Evolutionary conservation across 2,888 invertebrate species (phyloP).

Genomic region (Gibbula magus): DNA sequence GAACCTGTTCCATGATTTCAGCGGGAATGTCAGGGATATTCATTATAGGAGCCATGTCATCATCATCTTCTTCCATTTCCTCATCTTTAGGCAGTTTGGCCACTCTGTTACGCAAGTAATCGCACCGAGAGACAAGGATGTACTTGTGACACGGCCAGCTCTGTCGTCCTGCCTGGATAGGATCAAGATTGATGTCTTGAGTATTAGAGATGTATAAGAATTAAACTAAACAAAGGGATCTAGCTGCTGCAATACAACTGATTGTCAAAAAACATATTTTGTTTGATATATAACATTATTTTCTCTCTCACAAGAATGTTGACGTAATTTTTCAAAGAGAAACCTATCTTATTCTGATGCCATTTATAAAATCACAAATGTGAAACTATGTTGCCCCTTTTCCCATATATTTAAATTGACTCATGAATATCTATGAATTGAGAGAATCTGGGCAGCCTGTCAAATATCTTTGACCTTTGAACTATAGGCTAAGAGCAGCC

Average conservation of each 20-base stretch:
- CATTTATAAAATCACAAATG: too few species aligned
- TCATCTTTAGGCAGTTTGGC: not conserved
- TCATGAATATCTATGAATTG: too few species aligned
- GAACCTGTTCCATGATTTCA: slow-evolving; percentile 83
- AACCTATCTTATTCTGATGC: not conserved
- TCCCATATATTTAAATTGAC: too few species aligned
- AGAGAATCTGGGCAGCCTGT: too few species aligned
- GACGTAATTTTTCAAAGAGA: not conserved
- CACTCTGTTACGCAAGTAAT: slow-evolving; percentile 77
- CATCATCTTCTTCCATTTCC: not conserved
- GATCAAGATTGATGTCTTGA: not conserved
- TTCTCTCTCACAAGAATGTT: not conserved
- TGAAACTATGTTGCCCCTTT: too few species aligned
- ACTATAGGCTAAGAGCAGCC: too few species aligned
- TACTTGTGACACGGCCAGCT: slow-evolving; percentile 84
- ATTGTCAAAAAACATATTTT: too few species aligned
- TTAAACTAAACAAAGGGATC: too few species aligned
- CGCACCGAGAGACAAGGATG: slow-evolving; percentile 82
- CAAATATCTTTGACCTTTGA: too few species aligned
- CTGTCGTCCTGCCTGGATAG: slow-evolving; percentile 79
- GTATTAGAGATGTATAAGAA: too few species aligned
- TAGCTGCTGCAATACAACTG: too few species aligned
- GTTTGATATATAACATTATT: not conserved
- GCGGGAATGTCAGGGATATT: slow-evolving; percentile 79
- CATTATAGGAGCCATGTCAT: slow-evolving; percentile 66